Conservation (phyloP, 2,888 invertebrate genomes). For the Troilus luridus region DNA sequence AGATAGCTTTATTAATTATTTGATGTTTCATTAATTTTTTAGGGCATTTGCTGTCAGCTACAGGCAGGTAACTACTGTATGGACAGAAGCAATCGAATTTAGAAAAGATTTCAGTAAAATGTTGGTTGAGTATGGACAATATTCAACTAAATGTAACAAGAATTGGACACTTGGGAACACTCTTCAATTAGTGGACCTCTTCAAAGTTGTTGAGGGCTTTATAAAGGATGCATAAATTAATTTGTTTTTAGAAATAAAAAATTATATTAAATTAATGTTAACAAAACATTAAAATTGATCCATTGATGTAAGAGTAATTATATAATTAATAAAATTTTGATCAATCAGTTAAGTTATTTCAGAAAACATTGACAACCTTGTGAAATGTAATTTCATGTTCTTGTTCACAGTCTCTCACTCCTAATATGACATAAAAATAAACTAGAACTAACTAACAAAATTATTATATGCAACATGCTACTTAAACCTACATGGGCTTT, state of each 20-base stretch:
- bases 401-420: too few relatives aligned
- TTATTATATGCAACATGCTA: too few relatives aligned
- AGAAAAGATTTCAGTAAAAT: not conserved
- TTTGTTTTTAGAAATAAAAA: not conserved
- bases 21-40: not conserved
- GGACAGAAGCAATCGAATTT: not conserved
- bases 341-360: not conserved
- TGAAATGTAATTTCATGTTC: not conserved
- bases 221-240: not conserved
- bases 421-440: too few relatives aligned
- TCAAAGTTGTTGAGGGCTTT: not conserved
- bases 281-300: not conserved
- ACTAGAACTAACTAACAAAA: too few relatives aligned
- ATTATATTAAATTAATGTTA: not conserved
- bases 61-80: not conserved
- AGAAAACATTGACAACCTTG: not conserved
- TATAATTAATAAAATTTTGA: not conserved
- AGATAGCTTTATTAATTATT: not conserved
- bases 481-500: too few relatives aligned
- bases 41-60: not conserved
- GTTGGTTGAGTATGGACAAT: not conserved
- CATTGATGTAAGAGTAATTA: not conserved
- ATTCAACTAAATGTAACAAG: slow-evolving; percentile 26
- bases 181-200: not conserved
- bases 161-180: slow-evolving; percentile 23